Conservation (phyloP, 1,140 invertebrate genomes). For the Eulimnadia texana region DNA sequence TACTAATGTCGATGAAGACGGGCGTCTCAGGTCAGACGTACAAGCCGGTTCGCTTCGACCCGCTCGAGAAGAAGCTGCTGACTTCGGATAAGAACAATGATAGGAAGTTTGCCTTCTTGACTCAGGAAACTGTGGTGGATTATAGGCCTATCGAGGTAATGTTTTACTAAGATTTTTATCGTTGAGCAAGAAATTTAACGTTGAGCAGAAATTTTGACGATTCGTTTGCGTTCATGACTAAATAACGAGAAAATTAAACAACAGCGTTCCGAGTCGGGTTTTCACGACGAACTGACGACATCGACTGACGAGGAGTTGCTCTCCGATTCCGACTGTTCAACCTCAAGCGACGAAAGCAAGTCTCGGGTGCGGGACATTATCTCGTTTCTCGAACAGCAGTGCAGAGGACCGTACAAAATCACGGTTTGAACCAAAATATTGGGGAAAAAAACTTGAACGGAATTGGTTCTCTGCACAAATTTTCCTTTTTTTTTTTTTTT, state of each 20-base stretch:
- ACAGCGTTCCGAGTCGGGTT: slow-evolving; percentile 14
- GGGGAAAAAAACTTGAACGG: too few relatives aligned
- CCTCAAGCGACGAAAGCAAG: background rate
- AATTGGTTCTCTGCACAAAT: too few relatives aligned
- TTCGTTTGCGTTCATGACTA: background rate
- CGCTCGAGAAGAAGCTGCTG: slow-evolving; percentile 29
- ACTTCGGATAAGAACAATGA: slow-evolving; percentile 55
- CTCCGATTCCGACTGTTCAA: slow-evolving; percentile 4
- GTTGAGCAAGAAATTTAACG: too few relatives aligned
- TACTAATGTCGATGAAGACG: slow-evolving; percentile 69
- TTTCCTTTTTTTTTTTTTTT: too few relatives aligned
- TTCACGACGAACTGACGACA: slow-evolving; percentile 11
- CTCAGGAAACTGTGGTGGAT: slow-evolving; percentile 64
- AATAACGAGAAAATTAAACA: background rate
- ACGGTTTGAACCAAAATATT: slow-evolving; percentile 10
- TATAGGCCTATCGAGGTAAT: slow-evolving; percentile 51
- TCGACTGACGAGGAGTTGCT: slow-evolving; percentile 12
- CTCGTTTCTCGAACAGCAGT: slow-evolving; percentile 12
- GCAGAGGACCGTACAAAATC: slow-evolving; percentile 13
- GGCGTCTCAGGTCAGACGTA: slow-evolving; percentile 52
- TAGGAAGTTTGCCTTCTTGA: slow-evolving; percentile 69
- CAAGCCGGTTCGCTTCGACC: slow-evolving; percentile 48
- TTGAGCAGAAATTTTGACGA: background rate
- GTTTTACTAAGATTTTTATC: too few relatives aligned
- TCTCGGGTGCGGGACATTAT: slow-evolving; percentile 11